phyloP scores from a whole-genome alignment of 2,888 invertebrate species.

The Callyntrura guangdongensis region DNA sequence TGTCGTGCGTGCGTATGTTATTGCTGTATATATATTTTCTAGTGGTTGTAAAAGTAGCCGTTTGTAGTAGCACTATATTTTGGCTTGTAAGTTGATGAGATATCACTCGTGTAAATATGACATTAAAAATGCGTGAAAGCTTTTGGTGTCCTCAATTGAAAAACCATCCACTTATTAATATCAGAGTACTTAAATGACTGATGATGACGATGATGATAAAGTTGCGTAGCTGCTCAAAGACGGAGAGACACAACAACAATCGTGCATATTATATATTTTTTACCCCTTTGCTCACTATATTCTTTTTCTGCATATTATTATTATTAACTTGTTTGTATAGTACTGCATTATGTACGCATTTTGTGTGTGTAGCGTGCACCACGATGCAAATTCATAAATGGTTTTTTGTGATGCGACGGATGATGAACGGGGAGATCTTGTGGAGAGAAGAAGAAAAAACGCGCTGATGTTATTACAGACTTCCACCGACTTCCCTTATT shows the following conservation, averaged over 20 bases:
- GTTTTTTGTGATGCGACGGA: neutral
- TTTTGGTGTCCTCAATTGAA: slow-evolving; percentile 73
- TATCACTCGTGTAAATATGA: slow-evolving; percentile 59
- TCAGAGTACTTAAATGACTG: slow-evolving; percentile 25
- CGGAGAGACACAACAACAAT: neutral
- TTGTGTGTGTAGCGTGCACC: slow-evolving; percentile 24
- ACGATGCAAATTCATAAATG: neutral
- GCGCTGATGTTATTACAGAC: neutral
- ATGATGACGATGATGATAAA: neutral
- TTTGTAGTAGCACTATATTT: too few relatives aligned
- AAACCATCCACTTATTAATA: slow-evolving; percentile 49
- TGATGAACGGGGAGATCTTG: neutral
- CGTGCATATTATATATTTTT: neutral
- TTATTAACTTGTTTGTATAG: neutral
- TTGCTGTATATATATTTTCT: neutral
- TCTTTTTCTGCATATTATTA: slow-evolving; percentile 7
- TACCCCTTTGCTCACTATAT: slow-evolving; percentile 23
- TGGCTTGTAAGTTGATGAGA: slow-evolving; percentile 1
- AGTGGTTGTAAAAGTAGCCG: neutral
- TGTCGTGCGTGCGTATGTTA: too few relatives aligned
- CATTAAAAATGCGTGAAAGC: slow-evolving; percentile 79
- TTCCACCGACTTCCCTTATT: slow-evolving; percentile 54
- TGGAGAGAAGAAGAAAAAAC: neutral
- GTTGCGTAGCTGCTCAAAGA: neutral
- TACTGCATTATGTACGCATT: neutral